Base-by-base conservation (phyloP, 2,797 vertebrate species). In the Dermochelys coriacea region DNA sequence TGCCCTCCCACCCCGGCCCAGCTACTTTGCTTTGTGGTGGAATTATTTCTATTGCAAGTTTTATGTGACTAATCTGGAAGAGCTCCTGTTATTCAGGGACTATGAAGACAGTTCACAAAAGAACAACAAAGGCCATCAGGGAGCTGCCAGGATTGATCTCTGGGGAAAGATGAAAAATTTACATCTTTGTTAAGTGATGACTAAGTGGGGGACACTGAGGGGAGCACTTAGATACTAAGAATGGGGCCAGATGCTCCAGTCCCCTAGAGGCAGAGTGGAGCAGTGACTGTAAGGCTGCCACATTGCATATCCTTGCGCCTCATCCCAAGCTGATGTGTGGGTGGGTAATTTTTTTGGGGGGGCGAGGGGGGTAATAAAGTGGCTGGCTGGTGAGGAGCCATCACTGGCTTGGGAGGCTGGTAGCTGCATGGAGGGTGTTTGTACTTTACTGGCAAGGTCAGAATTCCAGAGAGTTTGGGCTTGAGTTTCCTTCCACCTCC, bases 21-120 rank as follows among this genome's bases (percentile, higher is more conserved):
- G 3, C 91, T 96, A 64, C 93, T 90, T 84, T 93, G 93, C 85
- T 89, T 74, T 89, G 91, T 95, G 96, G 94, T 87, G 93, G 94
- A 85, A 88, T 80, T 0, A 1, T 89, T 94, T 94, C 93, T 95
- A 59, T 84, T 96, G 93, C 93, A 75, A 87, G 94, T 92, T 87
- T 95, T n/a, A 96, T 85, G 93, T 97, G 96, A 96, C 96, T 96
- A 94, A 96, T 96, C 93, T 97, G 64, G 64, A 71, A 71, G n/a
- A 71, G n/a, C 21, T 5, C 64, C 64, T 93, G 64, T 96, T 94
- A 92, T 97, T 96, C 90, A 95, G 93, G 93, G 94, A 87, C 29
- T 2, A 51, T 82, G 78, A 86, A 95, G 93, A 89, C 87, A 89
- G 82, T 92, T 95, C 95, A 74, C 94, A 96, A 87, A 92, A 50